A percentile compares a stretch with the other conserved stretches of the same genome.
phyloP scores from a whole-genome alignment of 2,888 invertebrate species.

The Tineola bisselliella region DNA sequence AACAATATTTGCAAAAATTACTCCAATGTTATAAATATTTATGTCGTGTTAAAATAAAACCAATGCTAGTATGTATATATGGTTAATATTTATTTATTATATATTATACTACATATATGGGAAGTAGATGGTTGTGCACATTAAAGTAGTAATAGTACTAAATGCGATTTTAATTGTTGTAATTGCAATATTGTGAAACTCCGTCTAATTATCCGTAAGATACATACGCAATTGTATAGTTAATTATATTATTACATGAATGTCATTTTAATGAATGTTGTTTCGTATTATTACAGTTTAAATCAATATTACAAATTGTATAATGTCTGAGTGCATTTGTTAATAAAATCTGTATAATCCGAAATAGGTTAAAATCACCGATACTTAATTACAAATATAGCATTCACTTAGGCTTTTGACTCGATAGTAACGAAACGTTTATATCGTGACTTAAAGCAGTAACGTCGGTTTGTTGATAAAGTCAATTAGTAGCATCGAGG shows the following conservation, averaged over 20 bases:
- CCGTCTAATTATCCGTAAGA: neutral
- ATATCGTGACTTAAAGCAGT: slow-evolving; percentile 65
- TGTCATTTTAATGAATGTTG: neutral
- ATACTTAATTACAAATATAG: slow-evolving; percentile 56
- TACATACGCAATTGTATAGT: neutral
- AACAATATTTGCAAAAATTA: too few relatives aligned
- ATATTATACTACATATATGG: too few relatives aligned
- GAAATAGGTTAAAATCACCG: slow-evolving; percentile 22
- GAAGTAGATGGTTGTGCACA: too few relatives aligned
- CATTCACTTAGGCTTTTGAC: slow-evolving; percentile 63
- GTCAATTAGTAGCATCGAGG: slow-evolving; percentile 66
- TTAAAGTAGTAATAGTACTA: slow-evolving; percentile 20
- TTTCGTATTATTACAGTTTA: too few relatives aligned
- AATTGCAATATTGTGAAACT: slow-evolving; percentile 30
- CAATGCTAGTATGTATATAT: too few relatives aligned
- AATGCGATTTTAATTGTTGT: slow-evolving; percentile 63
- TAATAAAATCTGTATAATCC: neutral
- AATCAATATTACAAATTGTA: too few relatives aligned
- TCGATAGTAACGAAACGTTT: slow-evolving; percentile 56
- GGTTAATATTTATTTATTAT: too few relatives aligned
- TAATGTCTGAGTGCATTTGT: too few relatives aligned
- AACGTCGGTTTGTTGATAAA: slow-evolving; percentile 68
- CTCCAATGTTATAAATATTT: too few relatives aligned
- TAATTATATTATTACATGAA: slow-evolving; percentile 3
- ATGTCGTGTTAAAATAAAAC: too few relatives aligned